A percentile compares a stretch with the other conserved stretches of the same genome.
Evolutionary conservation across 2,113 vertebrate genomes (phyloP).

Genomic region (Dipodomys spectabilis): DNA sequence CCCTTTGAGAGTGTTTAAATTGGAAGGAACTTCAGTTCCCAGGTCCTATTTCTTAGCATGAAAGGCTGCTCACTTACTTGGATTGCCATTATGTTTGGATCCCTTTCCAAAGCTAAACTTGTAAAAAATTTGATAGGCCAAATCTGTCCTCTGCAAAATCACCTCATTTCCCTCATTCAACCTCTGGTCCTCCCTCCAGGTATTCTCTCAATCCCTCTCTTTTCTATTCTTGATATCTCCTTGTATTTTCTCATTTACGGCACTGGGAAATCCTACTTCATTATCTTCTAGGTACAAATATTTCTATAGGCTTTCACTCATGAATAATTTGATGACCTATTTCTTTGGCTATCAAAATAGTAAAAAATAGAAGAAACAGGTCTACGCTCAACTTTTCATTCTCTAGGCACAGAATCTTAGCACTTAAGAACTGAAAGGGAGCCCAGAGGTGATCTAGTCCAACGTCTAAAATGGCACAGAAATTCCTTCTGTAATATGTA

Average conservation of each 20-base stretch:
- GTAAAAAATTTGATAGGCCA: slow-evolving; percentile 56
- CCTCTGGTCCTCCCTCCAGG: slow-evolving; percentile 24
- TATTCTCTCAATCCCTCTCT: neutral
- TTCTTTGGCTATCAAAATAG: slow-evolving; percentile 63
- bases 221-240: neutral
- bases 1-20: slow-evolving; percentile 78
- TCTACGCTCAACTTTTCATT: slow-evolving; percentile 57
- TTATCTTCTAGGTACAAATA: slow-evolving; percentile 58
- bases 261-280: slow-evolving; percentile 19
- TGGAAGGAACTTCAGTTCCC: slow-evolving; percentile 49
- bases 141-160: slow-evolving; percentile 49
- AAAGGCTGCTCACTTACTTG: slow-evolving; percentile 69
- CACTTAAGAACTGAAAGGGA: slow-evolving; percentile 57
- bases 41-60: slow-evolving; percentile 52
- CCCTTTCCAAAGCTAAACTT: slow-evolving; percentile 68
- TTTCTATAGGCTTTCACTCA: slow-evolving; percentile 50
- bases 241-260: slow-evolving; percentile 47
- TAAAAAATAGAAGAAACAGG: slow-evolving; percentile 60
- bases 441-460: slow-evolving; percentile 14
- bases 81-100: slow-evolving; percentile 67
- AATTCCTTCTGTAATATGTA: neutral
- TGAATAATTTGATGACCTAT: slow-evolving; percentile 64
- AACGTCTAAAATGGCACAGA: slow-evolving; percentile 32
- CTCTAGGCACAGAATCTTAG: slow-evolving; percentile 51
- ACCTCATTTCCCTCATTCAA: slow-evolving; percentile 30